These are phyloP conservation scores for Oscheius sp. DNA, from an alignment of 2,888 invertebrate species.

Conservation along the genomic window DNA sequence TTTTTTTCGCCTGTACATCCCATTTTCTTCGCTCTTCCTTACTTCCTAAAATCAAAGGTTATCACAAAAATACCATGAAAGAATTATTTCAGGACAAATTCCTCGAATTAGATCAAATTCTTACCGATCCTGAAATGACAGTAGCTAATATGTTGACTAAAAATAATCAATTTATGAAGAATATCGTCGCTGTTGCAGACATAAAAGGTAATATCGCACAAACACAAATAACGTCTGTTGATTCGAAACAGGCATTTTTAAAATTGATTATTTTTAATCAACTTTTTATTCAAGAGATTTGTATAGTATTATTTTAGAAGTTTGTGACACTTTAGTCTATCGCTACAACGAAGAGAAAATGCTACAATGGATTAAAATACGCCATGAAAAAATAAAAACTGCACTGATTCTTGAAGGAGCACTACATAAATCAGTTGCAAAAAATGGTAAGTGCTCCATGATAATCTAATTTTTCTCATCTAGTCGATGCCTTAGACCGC, in stretches of 20 bases:
- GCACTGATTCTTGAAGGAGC: constrained; percentile 33
- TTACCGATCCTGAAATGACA: constrained; percentile 45
- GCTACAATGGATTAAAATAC: constrained; percentile 52
- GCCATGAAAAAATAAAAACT: constrained; percentile 44
- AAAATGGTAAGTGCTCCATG: constrained; percentile 34
- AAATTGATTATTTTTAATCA: background rate
- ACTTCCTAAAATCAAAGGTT: constrained; percentile 44
- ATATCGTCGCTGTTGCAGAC: constrained; percentile 34
- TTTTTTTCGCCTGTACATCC: constrained; percentile 54
- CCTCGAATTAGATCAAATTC: constrained; percentile 49
- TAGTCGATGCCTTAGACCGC: constrained; percentile 46
- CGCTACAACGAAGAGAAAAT: constrained; percentile 52
- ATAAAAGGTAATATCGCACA: constrained; percentile 38
- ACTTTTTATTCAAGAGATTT: background rate
- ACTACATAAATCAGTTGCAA: constrained; percentile 45
- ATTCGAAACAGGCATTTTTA: no score
- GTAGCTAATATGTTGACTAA: constrained; percentile 33
- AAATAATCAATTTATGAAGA: constrained; percentile 35
- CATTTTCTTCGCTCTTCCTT: constrained; percentile 54
- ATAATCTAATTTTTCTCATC: background rate
- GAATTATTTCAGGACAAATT: constrained; percentile 35
- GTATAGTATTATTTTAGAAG: constrained; percentile 41
- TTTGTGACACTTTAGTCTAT: constrained; percentile 46
- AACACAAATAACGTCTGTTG: no score
- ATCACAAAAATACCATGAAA: background rate